These are phyloP conservation scores for Onthophagus taurus DNA, from an alignment of 1,140 invertebrate species.

Conservation along the genomic window DNA sequence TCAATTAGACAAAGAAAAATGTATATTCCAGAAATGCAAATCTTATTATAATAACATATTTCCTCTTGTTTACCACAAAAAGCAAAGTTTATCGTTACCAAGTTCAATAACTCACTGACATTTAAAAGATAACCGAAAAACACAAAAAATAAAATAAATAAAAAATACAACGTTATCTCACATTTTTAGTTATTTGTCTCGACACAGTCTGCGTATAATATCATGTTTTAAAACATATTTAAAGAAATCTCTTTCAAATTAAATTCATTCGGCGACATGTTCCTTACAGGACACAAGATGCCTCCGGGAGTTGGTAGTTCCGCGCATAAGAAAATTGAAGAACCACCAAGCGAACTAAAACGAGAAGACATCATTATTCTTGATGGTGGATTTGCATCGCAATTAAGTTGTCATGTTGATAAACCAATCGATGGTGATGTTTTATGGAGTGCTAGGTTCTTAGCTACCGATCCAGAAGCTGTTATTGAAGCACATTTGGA, in stretches of 20 bases:
- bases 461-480: slow-evolving; percentile 59
- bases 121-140: not conserved
- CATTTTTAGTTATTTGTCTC: too few species aligned
- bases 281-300: slow-evolving; percentile 3
- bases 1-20: too few species aligned
- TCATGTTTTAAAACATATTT: too few species aligned
- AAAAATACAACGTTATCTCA: not conserved
- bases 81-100: too few species aligned
- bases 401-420: slow-evolving; percentile 59
- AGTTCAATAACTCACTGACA: too few species aligned
- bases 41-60: too few species aligned
- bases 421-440: slow-evolving; percentile 63
- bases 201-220: too few species aligned
- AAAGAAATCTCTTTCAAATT: not conserved
- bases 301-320: slow-evolving; percentile 3
- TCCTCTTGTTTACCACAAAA: not conserved
- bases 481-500: slow-evolving; percentile 67
- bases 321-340: not conserved
- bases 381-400: slow-evolving; percentile 71
- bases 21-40: too few species aligned
- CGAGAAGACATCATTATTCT: slow-evolving; percentile 46
- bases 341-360: not conserved
- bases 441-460: slow-evolving; percentile 71
- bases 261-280: not conserved
- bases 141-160: not conserved